A percentile compares a stretch with the other conserved stretches of the same genome.
phyloP scores from a whole-genome alignment of 2,113 vertebrate genomes.

The Hyaena hyaena region DNA sequence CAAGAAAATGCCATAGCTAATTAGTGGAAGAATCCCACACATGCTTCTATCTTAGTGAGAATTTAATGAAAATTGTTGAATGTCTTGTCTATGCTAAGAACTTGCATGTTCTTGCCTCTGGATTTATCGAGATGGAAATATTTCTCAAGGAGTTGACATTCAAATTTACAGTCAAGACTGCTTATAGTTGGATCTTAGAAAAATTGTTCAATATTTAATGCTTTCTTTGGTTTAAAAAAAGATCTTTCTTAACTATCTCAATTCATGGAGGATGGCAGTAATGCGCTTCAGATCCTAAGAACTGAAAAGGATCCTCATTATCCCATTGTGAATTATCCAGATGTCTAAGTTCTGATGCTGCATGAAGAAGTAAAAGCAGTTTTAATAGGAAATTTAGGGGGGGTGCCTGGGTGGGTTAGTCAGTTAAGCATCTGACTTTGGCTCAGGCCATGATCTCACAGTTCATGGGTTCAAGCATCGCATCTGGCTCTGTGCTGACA shows the following conservation, averaged over 20 bases:
- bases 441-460: too few relatives aligned
- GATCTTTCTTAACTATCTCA: neutral
- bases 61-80: neutral
- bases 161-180: neutral
- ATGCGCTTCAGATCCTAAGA: neutral
- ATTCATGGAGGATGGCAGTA: neutral
- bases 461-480: too few relatives aligned
- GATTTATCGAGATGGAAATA: neutral
- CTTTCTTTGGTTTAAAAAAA: neutral
- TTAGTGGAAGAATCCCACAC: neutral
- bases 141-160: neutral
- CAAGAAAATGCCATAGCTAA: neutral
- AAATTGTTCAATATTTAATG: neutral
- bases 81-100: neutral
- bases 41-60: too few relatives aligned
- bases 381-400: neutral
- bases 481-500: too few relatives aligned
- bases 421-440: too few relatives aligned
- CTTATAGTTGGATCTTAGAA: neutral
- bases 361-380: neutral
- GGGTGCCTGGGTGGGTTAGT: too few relatives aligned
- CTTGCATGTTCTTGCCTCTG: neutral
- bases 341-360: neutral
- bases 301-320: neutral
- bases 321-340: neutral